Evolutionary conservation across 2,113 vertebrate species (phyloP).

Genomic region (Lepus europaeus): DNA sequence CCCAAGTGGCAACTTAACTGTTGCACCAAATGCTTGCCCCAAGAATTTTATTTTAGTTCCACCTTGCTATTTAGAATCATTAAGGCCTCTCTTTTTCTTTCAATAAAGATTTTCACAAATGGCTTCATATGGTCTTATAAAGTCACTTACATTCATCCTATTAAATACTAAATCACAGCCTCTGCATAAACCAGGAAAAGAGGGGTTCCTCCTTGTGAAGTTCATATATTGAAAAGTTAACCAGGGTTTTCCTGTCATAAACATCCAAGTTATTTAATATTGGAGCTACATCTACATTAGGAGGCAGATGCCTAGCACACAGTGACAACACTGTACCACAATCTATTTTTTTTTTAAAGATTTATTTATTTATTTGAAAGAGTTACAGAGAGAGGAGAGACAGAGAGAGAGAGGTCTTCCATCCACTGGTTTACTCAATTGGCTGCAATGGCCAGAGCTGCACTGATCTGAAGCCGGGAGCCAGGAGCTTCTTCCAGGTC

Average conservation of each 20-base stretch:
- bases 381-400: no score
- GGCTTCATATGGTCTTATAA: background rate
- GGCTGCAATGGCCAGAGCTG: no score
- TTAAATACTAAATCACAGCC: constrained; percentile 17
- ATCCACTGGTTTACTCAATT: no score
- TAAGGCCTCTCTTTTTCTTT: background rate
- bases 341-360: background rate
- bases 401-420: no score
- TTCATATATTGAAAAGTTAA: background rate
- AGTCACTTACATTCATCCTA: background rate
- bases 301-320: background rate
- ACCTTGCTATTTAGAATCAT: constrained; percentile 8
- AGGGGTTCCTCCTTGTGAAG: background rate
- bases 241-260: background rate
- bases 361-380: no score
- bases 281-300: background rate
- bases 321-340: background rate
- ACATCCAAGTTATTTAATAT: background rate
- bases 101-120: background rate
- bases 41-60: constrained; percentile 13
- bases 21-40: no score
- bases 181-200: constrained; percentile 40
- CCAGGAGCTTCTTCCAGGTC: no score
- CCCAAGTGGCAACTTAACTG: no score
- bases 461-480: no score